Evolutionary conservation across 1,140 invertebrate species (phyloP), one percentile per base, ranked within the genome.

Genomic region (Carposina sasakii): DNA sequence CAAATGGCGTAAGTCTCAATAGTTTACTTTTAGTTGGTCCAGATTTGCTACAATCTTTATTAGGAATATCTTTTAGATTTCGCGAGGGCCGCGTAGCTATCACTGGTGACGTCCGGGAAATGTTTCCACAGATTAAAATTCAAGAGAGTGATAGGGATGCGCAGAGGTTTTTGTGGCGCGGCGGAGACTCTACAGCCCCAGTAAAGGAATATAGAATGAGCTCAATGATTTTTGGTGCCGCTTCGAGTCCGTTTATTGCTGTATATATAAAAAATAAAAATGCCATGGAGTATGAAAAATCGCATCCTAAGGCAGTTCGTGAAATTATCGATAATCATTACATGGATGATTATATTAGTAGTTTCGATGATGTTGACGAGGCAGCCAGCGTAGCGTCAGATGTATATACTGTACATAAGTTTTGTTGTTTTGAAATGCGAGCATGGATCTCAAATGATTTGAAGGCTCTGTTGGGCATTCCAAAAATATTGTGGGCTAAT

Each of bases 281-380:
- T 19, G 55, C 55, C 1, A 3, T 20, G 26, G 8, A 59, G 16
- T 61, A 57, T 45, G 8, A 20, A 10, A 8, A 47, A 8, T 2
- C 10, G 6, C 51, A 51, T 24, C 67, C 67, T 0, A 13, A 39
- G 19, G 63, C 67, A 0, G 51, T 41, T 1, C 19, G 41, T 0
- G 62, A 56, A 1, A 54, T 78, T 1, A 16, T 59, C 1, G 2
- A 59, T 5, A 53, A 66, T 24, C 67, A 67, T 43, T 79, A 76
- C 34, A 70, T 76, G 48, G 73, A 76, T 37, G 71, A 79, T 34
- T 75, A 61, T 31, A 20, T 76, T 0, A 59, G 52, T 16, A 67
- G 66, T 34, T 52, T 57, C 1, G 40, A 60, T 17, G 46, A 22
- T 1, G 39, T 12, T 12, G 41, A 51, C n/a, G 60, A 68, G n/a